Evolutionary conservation across 1,140 invertebrate species (phyloP).

Genomic region (Cylas formicarius): DNA sequence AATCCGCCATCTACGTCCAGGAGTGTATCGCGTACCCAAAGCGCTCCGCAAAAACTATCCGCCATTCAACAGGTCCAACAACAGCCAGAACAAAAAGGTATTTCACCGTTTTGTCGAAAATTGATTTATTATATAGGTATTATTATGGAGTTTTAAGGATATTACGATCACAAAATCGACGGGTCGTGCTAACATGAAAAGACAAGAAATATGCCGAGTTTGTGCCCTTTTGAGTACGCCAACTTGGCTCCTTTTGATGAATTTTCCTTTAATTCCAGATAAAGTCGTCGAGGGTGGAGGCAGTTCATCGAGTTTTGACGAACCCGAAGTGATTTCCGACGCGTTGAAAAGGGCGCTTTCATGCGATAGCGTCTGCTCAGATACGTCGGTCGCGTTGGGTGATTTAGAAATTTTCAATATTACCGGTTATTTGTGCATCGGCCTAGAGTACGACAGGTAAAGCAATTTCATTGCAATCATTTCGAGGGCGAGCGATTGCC

Average conservation of each 20-base stretch:
- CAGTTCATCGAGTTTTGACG: constrained; percentile 18
- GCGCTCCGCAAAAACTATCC: constrained; percentile 13
- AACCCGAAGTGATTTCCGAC: constrained; percentile 21
- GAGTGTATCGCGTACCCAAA: constrained; percentile 15
- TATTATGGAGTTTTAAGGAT: neutral
- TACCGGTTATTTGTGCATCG: constrained; percentile 69
- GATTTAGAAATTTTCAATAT: constrained; percentile 65
- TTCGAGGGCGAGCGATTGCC: neutral
- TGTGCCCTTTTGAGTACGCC: too few relatives aligned
- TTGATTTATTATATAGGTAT: neutral
- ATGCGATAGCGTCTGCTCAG: constrained; percentile 76
- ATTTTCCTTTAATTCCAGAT: constrained; percentile 8
- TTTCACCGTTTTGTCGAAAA: neutral
- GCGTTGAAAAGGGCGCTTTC: constrained; percentile 61
- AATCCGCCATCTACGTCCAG: constrained; percentile 24
- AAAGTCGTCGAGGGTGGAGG: constrained; percentile 7
- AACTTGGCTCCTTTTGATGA: neutral
- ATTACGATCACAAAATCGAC: neutral
- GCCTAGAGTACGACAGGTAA: constrained; percentile 69
- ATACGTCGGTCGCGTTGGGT: constrained; percentile 65
- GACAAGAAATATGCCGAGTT: too few relatives aligned
- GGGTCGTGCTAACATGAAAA: too few relatives aligned
- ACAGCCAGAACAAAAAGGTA: constrained; percentile 8
- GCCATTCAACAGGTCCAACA: constrained; percentile 5
- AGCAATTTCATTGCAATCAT: neutral